These are phyloP conservation scores for Listronotus oregonensis DNA, from an alignment of 1,140 invertebrate species.

Conservation along the genomic window DNA sequence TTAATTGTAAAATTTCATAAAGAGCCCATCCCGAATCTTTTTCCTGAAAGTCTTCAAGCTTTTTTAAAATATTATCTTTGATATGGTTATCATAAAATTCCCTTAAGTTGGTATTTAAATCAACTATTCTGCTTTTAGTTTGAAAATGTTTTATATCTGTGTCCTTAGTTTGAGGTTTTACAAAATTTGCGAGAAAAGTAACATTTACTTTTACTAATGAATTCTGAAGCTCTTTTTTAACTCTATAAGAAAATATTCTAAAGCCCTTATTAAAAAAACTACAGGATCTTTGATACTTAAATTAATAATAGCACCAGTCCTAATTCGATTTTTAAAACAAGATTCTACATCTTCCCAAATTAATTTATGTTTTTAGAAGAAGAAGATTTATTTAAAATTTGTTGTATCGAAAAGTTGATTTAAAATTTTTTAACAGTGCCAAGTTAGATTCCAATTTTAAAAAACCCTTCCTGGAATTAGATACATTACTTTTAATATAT, in stretches of 20 bases:
- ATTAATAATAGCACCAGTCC: slow-evolving; percentile 32
- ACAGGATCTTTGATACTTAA: slow-evolving; percentile 30
- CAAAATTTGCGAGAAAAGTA: slow-evolving; percentile 10
- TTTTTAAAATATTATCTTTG: slow-evolving; percentile 25
- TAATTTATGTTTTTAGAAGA: neutral
- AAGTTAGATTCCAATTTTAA: no score
- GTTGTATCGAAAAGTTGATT: no score
- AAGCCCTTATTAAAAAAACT: slow-evolving; percentile 30
- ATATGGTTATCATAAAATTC: slow-evolving; percentile 27
- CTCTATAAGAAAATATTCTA: slow-evolving; percentile 8
- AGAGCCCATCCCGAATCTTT: no score
- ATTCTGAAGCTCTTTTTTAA: slow-evolving; percentile 2
- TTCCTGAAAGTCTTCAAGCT: slow-evolving; percentile 16
- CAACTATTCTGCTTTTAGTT: slow-evolving; percentile 28
- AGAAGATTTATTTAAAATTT: no score
- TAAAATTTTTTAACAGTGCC: no score
- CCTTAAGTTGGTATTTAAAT: slow-evolving; percentile 23
- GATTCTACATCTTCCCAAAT: slow-evolving; percentile 15
- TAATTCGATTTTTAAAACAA: slow-evolving; percentile 26
- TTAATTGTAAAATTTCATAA: no score
- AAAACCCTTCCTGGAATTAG: neutral
- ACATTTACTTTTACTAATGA: neutral
- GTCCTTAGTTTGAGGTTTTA: slow-evolving; percentile 15
- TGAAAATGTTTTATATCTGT: slow-evolving; percentile 15
- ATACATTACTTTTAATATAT: slow-evolving; percentile 6